Base-by-base conservation (phyloP, 2,113 vertebrate genomes). In the Struthio camelus region DNA sequence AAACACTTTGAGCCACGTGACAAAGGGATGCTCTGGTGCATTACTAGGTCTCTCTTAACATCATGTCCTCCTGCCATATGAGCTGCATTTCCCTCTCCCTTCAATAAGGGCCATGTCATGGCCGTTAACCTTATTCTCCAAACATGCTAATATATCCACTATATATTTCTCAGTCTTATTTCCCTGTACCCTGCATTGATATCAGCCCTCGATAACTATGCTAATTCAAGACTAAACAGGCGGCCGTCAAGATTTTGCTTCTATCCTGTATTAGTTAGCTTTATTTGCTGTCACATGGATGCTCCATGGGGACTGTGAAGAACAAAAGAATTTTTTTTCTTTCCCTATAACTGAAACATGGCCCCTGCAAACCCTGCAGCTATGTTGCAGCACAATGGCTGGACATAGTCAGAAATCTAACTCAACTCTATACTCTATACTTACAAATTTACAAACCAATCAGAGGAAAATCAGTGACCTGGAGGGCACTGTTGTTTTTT, bases 401-500 rank as follows among this genome's bases (percentile, higher is more conserved):
- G 66, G 44, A 14, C 58, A 53, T 16, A 53, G 62, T 58, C 24
- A 94, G 78, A 89, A 94, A 94, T 42, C 50, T 89, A 89, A 69
- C 71, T 70, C 27, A 85, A 54, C n/a, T 20, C 4, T 23, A 27
- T 83, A 58, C 40, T 87, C 7, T 23, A 27, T 83, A 58, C 40
- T 87, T 6, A 1, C 16, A 95, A 78, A 76, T 87, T 89, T 89
- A 89, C 78, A 94, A 95, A 96, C 82, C 71, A 90, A 64, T 85
- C 78, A 80, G 44, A 91, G 22, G 14, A 93, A 66, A 95, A 92
- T 84, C 65, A 75, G 44, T 81, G n/a, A 62, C 19, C 27, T 46
- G 36, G 13, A 48, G 13, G 72, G 94, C 24, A 12, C 38, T 91
- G 36, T 17, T 87, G 89, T 54, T 73, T 89, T 87, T 50, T 53